Conservation (phyloP, 2,797 vertebrate species). For the Lepus oiostolus region DNA sequence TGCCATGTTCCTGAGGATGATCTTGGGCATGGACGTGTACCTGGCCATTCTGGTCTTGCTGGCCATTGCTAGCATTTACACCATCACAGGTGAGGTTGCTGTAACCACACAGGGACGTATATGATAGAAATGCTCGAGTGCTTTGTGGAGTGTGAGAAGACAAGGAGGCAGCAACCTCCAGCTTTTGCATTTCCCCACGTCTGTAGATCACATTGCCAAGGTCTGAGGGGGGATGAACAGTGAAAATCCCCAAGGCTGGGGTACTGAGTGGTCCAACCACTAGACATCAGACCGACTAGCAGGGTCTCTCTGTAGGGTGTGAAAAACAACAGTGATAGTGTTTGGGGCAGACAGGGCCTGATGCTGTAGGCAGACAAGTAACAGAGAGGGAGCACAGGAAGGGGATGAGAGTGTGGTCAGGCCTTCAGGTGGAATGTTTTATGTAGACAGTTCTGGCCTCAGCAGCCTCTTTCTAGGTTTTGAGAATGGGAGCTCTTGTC, state of each 20-base stretch:
- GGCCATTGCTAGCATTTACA: slow-evolving; percentile 91
- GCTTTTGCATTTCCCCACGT: not conserved
- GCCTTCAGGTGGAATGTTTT: not conserved
- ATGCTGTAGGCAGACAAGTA: not conserved
- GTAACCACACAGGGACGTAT: not conserved
- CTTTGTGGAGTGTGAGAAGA: not conserved
- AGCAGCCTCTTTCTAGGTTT: not conserved
- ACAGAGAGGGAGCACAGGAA: not conserved
- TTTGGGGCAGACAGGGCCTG: rapidly evolving
- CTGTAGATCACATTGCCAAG: not conserved
- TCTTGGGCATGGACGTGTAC: slow-evolving; percentile 92
- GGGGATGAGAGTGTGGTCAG: not conserved
- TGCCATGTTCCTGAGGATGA: slow-evolving; percentile 92
- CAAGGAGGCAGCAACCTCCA: not conserved
- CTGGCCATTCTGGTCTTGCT: slow-evolving; percentile 89
- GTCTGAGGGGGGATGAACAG: not conserved
- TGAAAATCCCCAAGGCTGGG: not conserved
- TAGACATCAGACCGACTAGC: not conserved
- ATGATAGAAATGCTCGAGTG: not conserved
- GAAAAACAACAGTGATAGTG: not conserved
- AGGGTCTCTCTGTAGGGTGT: not conserved
- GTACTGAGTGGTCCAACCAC: not conserved
- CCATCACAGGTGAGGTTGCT: slow-evolving; percentile 87
- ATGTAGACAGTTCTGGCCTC: not conserved
- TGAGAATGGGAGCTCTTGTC: not conserved